Conservation (phyloP, 2,113 vertebrate species). For the Calyptomena viridis region DNA sequence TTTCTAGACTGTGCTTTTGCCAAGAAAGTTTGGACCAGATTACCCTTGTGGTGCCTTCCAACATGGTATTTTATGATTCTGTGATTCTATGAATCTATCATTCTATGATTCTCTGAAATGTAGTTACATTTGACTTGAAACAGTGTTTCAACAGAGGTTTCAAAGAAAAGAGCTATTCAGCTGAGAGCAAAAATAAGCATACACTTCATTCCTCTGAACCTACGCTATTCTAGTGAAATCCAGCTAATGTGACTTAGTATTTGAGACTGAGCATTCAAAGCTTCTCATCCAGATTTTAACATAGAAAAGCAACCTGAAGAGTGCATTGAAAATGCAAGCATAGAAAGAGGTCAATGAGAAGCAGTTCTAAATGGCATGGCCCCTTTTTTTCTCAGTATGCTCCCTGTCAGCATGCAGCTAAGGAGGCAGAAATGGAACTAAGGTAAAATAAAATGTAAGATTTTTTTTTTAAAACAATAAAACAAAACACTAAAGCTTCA, state of each 20-base stretch:
- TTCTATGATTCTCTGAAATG: not conserved
- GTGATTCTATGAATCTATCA: not conserved
- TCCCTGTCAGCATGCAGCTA: not conserved
- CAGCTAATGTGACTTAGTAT: not conserved
- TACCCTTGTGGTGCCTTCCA: not conserved
- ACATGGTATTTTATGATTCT: not conserved
- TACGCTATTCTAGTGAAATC: not conserved
- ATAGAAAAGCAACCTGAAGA: conserved; percentile 1
- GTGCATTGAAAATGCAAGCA: not conserved
- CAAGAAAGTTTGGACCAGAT: not conserved
- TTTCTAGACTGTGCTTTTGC: not conserved
- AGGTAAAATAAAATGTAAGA: conserved; percentile 5
- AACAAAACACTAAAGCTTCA: not conserved
- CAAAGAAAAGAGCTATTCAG: not conserved
- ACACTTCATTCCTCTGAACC: not conserved
- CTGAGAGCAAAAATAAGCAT: not conserved
- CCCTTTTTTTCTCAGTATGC: not conserved
- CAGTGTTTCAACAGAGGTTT: not conserved
- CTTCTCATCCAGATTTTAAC: not conserved
- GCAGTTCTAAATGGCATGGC: not conserved
- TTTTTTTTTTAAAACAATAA: not conserved
- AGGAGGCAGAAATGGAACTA: not conserved
- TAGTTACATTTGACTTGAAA: not conserved
- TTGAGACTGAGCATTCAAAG: not conserved
- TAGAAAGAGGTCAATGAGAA: conserved; percentile 34